phyloP scores from a whole-genome alignment of 2,113 vertebrate species.

The Apistogramma diplotaenia region DNA sequence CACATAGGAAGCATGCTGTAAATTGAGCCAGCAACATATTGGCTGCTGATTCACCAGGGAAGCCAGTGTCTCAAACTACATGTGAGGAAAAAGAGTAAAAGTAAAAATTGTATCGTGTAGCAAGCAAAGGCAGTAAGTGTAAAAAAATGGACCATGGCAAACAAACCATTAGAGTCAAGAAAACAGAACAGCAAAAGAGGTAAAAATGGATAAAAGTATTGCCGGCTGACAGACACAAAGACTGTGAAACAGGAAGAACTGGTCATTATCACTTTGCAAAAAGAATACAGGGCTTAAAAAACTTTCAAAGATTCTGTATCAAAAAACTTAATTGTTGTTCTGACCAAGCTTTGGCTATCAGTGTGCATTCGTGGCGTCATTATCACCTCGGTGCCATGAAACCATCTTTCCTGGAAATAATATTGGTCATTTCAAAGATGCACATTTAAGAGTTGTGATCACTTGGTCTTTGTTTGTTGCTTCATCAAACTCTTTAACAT shows the following conservation, averaged over 20 bases:
- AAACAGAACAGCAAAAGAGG: neutral
- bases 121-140: neutral
- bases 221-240: neutral
- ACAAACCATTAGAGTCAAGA: neutral
- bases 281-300: neutral
- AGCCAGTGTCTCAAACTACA: neutral
- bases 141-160: neutral
- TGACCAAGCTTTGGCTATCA: neutral
- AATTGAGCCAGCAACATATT: neutral
- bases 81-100: neutral
- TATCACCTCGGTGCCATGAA: neutral
- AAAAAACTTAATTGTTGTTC: neutral
- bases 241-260: neutral
- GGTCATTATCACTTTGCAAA: conserved; percentile 4
- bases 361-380: neutral
- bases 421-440: neutral
- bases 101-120: neutral
- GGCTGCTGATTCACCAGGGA: neutral
- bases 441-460: neutral
- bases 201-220: conserved; percentile 12
- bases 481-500: neutral
- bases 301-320: neutral
- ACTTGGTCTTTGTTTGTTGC: neutral
- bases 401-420: neutral
- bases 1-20: neutral